Percentiles rank a stretch among this genome's conserved stretches.
These are phyloP conservation scores for Drosophila athabasca DNA, from an alignment of 1,140 invertebrate genomes.

Conservation along the genomic window DNA sequence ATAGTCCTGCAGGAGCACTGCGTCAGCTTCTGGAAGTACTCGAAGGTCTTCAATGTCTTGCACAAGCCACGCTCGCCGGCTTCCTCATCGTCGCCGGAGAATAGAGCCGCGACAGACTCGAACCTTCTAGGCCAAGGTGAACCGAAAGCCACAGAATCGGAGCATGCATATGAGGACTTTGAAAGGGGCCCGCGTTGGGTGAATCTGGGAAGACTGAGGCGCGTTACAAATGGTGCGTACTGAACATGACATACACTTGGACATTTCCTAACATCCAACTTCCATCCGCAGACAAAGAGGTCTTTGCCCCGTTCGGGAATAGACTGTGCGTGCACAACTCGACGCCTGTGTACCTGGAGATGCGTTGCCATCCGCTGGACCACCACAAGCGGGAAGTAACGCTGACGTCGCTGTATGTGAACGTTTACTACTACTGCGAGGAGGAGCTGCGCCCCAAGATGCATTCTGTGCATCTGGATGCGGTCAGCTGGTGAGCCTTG, in stretches of 20 bases:
- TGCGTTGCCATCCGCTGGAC: slow-evolving; percentile 62
- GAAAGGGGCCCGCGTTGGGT: slow-evolving; percentile 42
- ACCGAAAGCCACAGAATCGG: not conserved
- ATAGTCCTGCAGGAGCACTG: slow-evolving; percentile 72
- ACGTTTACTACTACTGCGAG: slow-evolving; percentile 78
- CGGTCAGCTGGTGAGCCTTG: slow-evolving; percentile 62
- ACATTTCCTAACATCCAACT: not conserved
- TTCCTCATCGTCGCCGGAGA: too few relatives aligned
- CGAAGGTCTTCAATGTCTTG: slow-evolving; percentile 66
- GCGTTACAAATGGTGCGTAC: slow-evolving; percentile 45
- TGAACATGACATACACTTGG: not conserved
- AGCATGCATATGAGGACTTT: not conserved
- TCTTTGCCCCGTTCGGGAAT: slow-evolving; percentile 56
- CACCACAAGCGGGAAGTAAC: slow-evolving; percentile 67
- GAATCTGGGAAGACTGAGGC: slow-evolving; percentile 46
- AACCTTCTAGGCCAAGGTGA: too few relatives aligned
- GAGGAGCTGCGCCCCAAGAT: slow-evolving; percentile 66
- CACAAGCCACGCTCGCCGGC: slow-evolving; percentile 10
- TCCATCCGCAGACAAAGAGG: slow-evolving; percentile 55
- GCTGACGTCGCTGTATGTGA: slow-evolving; percentile 71
- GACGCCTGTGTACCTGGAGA: slow-evolving; percentile 77
- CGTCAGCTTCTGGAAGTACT: slow-evolving; percentile 78
- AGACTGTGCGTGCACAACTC: slow-evolving; percentile 75
- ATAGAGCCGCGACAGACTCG: too few relatives aligned
- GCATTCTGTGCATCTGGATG: slow-evolving; percentile 77